Evolutionary conservation across 2,888 invertebrate genomes (phyloP), one percentile per base, ranked within the genome.

Genomic region (Yponomeuta evonymella): DNA sequence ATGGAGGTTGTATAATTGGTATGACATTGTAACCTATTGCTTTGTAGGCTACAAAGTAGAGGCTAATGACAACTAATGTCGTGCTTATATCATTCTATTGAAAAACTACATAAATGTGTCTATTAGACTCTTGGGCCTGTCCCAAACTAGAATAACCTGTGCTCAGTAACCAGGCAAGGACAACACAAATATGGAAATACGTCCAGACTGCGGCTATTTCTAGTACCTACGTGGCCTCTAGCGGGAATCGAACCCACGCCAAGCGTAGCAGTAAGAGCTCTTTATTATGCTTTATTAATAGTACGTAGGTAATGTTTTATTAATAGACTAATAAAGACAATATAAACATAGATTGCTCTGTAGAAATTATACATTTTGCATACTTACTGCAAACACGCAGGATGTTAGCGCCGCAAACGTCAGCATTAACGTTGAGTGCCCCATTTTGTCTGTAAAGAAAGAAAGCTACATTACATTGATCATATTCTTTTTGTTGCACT

Each of bases 391-490:
- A 33, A 75, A 73, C 6, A 74, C 73, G 70, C 76, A 73, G 30
- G 75, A 67, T 67, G 73, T 69, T 33, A 76, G 66, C 63, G 73
- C 73, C 58, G 73, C 73, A 63, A 77, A 69, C n/a, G 76, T 58
- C 64, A 75, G 70, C 63, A 75, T 69, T n/a, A 73, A 67, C 29
- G 71, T 67, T 33, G 73, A 72, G 64, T 71, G 71, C 70, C 69
- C 72, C 78, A 79, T 79, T 23, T 75, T 72, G 72, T 66, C 79
- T 79, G 76, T 68, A 78, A 79, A 67, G 73, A 71, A 69, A 71
- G 23, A 23, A 23, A 23, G 23, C 23, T 0, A 23, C 23, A 23
- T 23, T 23, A 23, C 23, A 23, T 23, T 23, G 23, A 23, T 23
- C 23, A 23, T 23, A 23, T 23, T 23, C 23, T 23, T 23, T 23